These are phyloP conservation scores for Riptortus pedestris DNA, from an alignment of 1,140 invertebrate species.

Conservation along the genomic window DNA sequence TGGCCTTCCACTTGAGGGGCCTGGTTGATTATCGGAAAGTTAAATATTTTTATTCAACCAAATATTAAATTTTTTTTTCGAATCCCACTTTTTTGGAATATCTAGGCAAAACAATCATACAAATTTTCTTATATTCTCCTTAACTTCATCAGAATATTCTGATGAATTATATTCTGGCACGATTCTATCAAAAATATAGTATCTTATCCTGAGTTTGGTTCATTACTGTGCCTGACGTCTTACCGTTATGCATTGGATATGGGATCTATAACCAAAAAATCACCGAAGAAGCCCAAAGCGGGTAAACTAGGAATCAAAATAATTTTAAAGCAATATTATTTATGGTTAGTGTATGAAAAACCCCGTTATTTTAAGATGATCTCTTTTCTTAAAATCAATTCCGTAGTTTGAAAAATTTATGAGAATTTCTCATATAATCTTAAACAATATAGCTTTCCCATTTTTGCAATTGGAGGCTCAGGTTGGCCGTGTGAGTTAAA, in stretches of 20 bases:
- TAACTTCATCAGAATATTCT: too few relatives aligned
- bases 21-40: background rate
- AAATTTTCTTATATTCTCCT: too few relatives aligned
- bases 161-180: too few relatives aligned
- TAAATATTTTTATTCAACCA: background rate
- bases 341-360: background rate
- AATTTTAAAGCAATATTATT: background rate
- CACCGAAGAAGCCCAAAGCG: background rate
- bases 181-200: background rate
- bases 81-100: background rate
- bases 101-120: too few relatives aligned
- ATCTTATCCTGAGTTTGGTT: background rate
- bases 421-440: background rate
- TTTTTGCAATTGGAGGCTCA: too few relatives aligned
- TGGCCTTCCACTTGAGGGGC: background rate
- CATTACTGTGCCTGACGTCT: background rate
- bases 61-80: background rate
- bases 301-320: background rate
- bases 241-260: background rate
- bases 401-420: too few relatives aligned
- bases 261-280: background rate
- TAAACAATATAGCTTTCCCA: too few relatives aligned
- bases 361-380: too few relatives aligned
- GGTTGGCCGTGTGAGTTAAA: too few relatives aligned
- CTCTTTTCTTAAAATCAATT: too few relatives aligned